Percentiles rank a stretch among this genome's conserved stretches.
phyloP scores from a whole-genome alignment of 2,797 vertebrate genomes.

The Mycteria americana region DNA sequence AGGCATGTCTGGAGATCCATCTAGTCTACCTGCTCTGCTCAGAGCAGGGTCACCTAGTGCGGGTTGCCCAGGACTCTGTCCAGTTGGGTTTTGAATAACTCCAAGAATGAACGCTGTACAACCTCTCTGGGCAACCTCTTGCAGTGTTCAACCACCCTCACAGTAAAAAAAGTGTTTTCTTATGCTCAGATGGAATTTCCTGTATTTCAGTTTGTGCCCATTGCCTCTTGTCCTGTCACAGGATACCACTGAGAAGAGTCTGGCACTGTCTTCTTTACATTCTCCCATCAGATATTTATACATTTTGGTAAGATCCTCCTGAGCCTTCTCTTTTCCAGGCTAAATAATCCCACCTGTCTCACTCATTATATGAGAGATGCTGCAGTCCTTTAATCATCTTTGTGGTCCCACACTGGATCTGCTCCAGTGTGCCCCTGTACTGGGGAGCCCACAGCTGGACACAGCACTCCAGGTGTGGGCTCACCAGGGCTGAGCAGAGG shows the following conservation, averaged over 20 bases:
- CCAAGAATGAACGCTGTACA: neutral
- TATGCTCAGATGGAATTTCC: neutral
- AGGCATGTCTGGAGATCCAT: neutral
- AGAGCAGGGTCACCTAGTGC: neutral
- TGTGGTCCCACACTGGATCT: neutral
- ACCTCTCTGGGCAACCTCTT: neutral
- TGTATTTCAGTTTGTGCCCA: slow-evolving; percentile 20
- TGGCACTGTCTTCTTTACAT: slow-evolving; percentile 3
- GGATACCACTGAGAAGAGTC: slow-evolving; percentile 24
- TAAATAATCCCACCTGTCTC: neutral
- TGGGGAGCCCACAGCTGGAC: neutral
- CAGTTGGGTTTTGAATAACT: neutral
- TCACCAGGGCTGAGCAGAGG: neutral
- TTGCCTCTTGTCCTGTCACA: slow-evolving; percentile 35
- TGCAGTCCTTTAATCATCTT: neutral
- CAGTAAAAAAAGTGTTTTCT: neutral
- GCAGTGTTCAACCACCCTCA: neutral
- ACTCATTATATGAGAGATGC: neutral
- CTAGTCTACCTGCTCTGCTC: neutral
- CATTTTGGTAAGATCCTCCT: slow-evolving; percentile 12
- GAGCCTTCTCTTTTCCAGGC: slow-evolving; percentile 5
- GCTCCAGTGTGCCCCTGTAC: neutral
- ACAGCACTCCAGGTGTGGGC: neutral
- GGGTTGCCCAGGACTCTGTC: neutral
- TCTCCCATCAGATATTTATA: slow-evolving; percentile 25